Conservation (phyloP, 1,140 invertebrate genomes). For the Chymomyza costata region DNA sequence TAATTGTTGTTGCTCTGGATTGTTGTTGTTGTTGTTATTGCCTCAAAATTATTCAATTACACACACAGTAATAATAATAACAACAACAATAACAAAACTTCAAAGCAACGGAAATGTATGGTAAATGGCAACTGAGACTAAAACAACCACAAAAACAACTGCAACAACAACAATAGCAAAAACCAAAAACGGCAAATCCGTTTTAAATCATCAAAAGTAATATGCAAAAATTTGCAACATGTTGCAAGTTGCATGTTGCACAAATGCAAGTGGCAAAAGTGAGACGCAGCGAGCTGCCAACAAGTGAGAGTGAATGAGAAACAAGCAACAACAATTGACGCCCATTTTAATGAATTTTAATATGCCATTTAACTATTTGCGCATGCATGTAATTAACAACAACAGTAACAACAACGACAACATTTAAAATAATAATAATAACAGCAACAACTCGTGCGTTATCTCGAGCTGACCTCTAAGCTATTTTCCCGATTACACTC, state of each 20-base stretch:
- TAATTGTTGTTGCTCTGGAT: constrained; percentile 40
- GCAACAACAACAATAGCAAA: too few relatives aligned
- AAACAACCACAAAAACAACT: too few relatives aligned
- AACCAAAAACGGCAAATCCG: constrained; percentile 21
- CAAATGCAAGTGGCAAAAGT: constrained; percentile 8
- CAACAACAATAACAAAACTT: constrained; percentile 32
- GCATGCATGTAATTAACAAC: constrained; percentile 57
- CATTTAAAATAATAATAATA: constrained; percentile 8
- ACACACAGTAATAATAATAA: neutral
- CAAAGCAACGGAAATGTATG: constrained; percentile 55
- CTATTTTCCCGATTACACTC: neutral
- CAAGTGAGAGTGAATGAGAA: constrained; percentile 4
- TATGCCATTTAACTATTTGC: constrained; percentile 61
- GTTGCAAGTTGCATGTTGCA: constrained; percentile 13
- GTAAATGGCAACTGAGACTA: too few relatives aligned
- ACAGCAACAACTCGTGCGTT: neutral
- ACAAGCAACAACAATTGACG: constrained; percentile 16
- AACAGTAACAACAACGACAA: too few relatives aligned
- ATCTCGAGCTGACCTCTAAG: neutral
- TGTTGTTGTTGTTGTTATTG: constrained; percentile 25
- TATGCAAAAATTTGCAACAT: constrained; percentile 15
- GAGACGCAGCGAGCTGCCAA: constrained; percentile 9
- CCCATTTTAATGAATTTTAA: constrained; percentile 54
- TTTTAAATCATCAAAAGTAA: constrained; percentile 28
- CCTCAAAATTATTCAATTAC: constrained; percentile 61